phyloP scores from a whole-genome alignment of 2,797 vertebrate genomes.

The Tokudaia tokunoshimensis region DNA sequence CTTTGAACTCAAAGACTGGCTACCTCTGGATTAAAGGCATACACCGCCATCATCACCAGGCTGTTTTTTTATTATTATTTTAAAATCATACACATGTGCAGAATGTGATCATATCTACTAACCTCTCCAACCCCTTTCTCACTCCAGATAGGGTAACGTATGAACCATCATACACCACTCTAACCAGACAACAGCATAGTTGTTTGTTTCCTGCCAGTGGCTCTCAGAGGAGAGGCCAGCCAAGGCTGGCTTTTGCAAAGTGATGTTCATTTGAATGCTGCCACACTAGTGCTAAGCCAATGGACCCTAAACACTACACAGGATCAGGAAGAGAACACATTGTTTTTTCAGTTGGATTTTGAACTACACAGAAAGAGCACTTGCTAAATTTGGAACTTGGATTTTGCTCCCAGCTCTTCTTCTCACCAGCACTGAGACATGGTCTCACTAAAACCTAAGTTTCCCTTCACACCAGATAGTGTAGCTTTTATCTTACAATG shows the following conservation, averaged over 20 bases:
- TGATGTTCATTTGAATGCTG: background rate
- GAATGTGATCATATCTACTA: background rate
- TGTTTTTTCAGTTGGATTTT: background rate
- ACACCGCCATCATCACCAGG: background rate
- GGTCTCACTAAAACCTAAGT: background rate
- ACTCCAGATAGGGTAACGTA: too few species aligned
- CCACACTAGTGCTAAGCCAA: background rate
- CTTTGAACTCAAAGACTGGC: background rate
- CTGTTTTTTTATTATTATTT: background rate
- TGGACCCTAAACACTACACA: background rate
- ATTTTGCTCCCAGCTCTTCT: background rate
- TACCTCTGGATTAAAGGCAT: background rate
- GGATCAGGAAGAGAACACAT: background rate
- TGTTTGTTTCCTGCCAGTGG: background rate
- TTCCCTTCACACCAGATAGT: background rate
- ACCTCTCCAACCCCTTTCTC: background rate
- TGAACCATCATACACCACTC: background rate
- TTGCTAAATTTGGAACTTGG: background rate
- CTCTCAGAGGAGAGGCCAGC: background rate
- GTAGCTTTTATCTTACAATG: background rate
- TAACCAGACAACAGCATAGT: background rate
- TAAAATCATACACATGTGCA: background rate
- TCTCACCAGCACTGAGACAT: constrained; percentile 2
- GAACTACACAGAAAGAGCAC: background rate
- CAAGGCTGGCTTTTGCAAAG: constrained; percentile 12